Evolutionary conservation across 2,888 invertebrate genomes (phyloP), one percentile per base, ranked within the genome.

Genomic region (Eilema depressum): DNA sequence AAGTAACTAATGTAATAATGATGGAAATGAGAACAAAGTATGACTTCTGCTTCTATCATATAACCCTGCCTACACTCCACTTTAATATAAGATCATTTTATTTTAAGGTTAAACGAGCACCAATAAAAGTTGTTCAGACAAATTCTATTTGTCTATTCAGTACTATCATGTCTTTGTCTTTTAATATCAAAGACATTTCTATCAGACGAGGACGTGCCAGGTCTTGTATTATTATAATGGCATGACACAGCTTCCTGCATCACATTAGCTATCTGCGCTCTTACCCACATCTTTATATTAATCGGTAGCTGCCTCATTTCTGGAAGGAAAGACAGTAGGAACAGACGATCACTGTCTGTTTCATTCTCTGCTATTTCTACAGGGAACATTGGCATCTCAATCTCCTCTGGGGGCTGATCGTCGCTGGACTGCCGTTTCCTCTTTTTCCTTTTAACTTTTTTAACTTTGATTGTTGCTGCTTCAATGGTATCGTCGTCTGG

Each of bases 271-370:
- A 95, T 93, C 82, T 94, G 93, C 0, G 94, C 90, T 23, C 95
- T 77, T 65, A 91, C 92, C 95, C 95, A 95, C 95, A 95, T 95
- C 85, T 94, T 95, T 30, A 94, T 87, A 77, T 94, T 88, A 1
- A 89, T 74, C 0, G 94, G 94, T 30, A 95, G 76, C 77, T 92
- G 93, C 67, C 90, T 88, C 90, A 95, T 92, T 83, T 95, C 95
- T 12, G 94, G 94, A 28, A 93, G 81, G 73, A 95, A 95, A 0
- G 95, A 95, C 37, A 95, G 78, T 2, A 95, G 84, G 68, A 95
- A 95, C 72, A 94, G 75, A 53, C 83, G 90, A 63, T 95, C 95
- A 70, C 90, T 91, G 73, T 95, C 94, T 3, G 80, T 77, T 8
- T 93, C 92, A 23, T 41, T 76, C 26, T 92, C 89, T 0, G 86